These are phyloP conservation scores for Polylopha cassiicola DNA, from an alignment of 2,888 invertebrate species.

Conservation along the genomic window DNA sequence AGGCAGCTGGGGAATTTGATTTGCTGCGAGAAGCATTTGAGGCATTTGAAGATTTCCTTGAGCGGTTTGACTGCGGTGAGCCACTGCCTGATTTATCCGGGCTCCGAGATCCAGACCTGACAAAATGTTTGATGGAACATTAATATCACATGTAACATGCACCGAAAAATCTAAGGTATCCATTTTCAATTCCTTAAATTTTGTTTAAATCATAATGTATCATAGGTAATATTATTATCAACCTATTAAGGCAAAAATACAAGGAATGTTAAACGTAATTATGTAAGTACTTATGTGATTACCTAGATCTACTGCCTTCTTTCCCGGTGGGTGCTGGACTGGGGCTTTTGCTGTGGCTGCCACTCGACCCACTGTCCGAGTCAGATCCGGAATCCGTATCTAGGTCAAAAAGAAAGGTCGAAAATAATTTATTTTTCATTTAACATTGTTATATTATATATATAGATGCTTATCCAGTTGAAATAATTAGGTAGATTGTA, in stretches of 20 bases:
- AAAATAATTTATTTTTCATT: too few relatives aligned
- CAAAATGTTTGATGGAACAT: slow-evolving; percentile 25
- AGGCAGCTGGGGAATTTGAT: slow-evolving; percentile 63
- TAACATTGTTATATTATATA: too few relatives aligned
- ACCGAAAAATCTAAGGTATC: too few relatives aligned
- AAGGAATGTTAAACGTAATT: too few relatives aligned
- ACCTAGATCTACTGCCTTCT: slow-evolving; percentile 62
- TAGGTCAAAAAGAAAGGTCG: slow-evolving; percentile 29
- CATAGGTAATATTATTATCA: too few relatives aligned
- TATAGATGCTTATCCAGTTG: too few relatives aligned
- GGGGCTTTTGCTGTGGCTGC: slow-evolving; percentile 61
- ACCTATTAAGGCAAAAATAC: too few relatives aligned
- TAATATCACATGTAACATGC: slow-evolving; percentile 3
- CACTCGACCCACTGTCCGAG: slow-evolving; percentile 69
- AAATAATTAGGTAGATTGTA: too few relatives aligned
- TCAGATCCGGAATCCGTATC: slow-evolving; percentile 70
- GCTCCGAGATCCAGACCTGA: slow-evolving; percentile 61
- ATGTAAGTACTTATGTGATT: too few relatives aligned
- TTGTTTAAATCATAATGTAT: too few relatives aligned
- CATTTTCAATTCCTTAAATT: too few relatives aligned
- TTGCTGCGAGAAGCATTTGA: slow-evolving; percentile 61
- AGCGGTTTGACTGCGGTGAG: slow-evolving; percentile 62
- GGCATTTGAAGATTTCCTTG: slow-evolving; percentile 57
- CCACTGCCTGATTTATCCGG: slow-evolving; percentile 62
- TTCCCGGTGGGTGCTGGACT: slow-evolving; percentile 63